These are phyloP conservation scores for Lagria hirta DNA, from an alignment of 2,888 invertebrate genomes.

Conservation along the genomic window DNA sequence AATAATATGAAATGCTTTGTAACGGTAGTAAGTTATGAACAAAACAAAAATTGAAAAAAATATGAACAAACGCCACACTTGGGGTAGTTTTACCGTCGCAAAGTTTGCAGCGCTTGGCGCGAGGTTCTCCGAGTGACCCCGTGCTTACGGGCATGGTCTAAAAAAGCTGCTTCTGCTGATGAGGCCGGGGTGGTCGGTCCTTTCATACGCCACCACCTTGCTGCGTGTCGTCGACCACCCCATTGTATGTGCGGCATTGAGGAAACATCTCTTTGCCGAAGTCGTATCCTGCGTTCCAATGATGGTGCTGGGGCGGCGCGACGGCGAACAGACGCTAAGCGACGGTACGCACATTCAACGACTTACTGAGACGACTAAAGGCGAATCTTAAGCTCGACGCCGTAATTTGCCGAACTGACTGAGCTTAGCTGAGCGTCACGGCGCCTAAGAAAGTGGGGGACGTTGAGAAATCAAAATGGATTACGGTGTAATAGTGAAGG, in stretches of 20 bases:
- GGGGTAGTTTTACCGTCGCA: slow-evolving; percentile 70
- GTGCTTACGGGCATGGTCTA: slow-evolving; percentile 65
- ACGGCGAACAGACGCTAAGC: slow-evolving; percentile 26
- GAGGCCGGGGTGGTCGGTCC: slow-evolving; percentile 39
- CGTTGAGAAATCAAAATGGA: slow-evolving; percentile 21
- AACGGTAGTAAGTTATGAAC: slow-evolving; percentile 9
- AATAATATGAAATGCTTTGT: neutral
- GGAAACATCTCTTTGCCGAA: slow-evolving; percentile 26
- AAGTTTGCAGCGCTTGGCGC: slow-evolving; percentile 90
- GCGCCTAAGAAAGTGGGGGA: slow-evolving; percentile 29
- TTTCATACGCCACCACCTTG: slow-evolving; percentile 34
- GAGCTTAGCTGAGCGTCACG: slow-evolving; percentile 29
- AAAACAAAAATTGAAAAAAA: slow-evolving; percentile 8
- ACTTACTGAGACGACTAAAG: slow-evolving; percentile 34
- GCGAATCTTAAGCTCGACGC: slow-evolving; percentile 31
- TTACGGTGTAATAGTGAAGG: no score
- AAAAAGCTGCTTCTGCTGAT: no score
- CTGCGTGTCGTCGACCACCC: slow-evolving; percentile 26
- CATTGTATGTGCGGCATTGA: slow-evolving; percentile 24
- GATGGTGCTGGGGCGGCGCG: slow-evolving; percentile 20
- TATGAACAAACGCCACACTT: slow-evolving; percentile 17
- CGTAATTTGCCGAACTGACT: slow-evolving; percentile 25
- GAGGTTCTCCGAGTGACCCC: slow-evolving; percentile 70
- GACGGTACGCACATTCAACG: slow-evolving; percentile 36
- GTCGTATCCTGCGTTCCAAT: slow-evolving; percentile 14